Base-by-base conservation (phyloP, 2,797 vertebrate species). In the Sitta carolinensis region DNA sequence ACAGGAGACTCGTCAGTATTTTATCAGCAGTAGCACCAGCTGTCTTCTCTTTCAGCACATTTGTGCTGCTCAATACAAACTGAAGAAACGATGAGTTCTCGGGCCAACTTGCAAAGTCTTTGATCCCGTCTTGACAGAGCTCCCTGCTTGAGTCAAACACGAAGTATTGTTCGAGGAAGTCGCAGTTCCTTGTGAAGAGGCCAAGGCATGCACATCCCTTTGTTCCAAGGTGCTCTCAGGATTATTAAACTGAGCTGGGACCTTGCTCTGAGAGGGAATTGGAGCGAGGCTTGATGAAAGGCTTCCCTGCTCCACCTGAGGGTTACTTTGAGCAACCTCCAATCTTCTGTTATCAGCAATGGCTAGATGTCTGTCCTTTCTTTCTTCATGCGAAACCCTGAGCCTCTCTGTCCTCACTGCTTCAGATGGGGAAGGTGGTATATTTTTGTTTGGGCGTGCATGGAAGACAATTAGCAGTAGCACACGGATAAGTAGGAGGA, bases 1-100 rank as follows among this genome's bases (percentile, higher is more conserved):
- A 55, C 34, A 97, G 90, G 17, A 96, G 90, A 73, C 3, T 59
- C 4, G 94, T 78, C 87, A 97, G 59, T 61, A 97, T 92, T 59
- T 84, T 95, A 92, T 96, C 91, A 79, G 86, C 92, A 30, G 93
- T 92, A 83, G 90, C 89, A 69, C 94, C 91, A 70, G 93, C 69
- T 43, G 50, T 61, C 62, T 86, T 81, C 64, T 96, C 95, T 72
- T 96, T 96, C 66, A 97, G 23, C 15, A 7, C 9, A 66, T 93
- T 88, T 88, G 90, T 64, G 94, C 88, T 96, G 76, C 74, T 95
- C 62, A 97, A 32, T 4, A 93, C 74, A 57, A 95, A 95, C 54
- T 82, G 93, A 81, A 96, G 63, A 93, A 97, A 86, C 1, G 90
- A 85, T 14, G 73, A 70, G 29, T 72, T 78, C 64, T 75, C 61